Percentiles rank a stretch among this genome's conserved stretches.
These are phyloP conservation scores for Protomyctophum bolini DNA, from an alignment of 2,113 vertebrate species.

Conservation along the genomic window DNA sequence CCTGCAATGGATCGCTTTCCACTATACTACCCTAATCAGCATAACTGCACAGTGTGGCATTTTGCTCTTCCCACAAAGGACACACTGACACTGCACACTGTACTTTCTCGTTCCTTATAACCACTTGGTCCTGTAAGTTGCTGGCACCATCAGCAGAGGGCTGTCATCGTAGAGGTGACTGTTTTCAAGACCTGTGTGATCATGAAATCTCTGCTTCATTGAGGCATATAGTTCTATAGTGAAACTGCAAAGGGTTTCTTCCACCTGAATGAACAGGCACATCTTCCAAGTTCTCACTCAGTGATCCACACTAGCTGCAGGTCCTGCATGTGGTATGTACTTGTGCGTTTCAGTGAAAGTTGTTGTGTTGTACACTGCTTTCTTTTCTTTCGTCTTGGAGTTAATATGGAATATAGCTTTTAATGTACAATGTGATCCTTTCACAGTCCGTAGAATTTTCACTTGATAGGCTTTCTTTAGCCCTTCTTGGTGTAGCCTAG, in stretches of 20 bases:
- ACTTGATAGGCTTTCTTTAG: slow-evolving; percentile 53
- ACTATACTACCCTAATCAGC: slow-evolving; percentile 61
- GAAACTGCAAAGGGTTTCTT: background rate
- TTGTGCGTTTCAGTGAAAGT: slow-evolving; percentile 22
- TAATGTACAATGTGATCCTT: slow-evolving; percentile 46
- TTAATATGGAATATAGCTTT: slow-evolving; percentile 31
- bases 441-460: slow-evolving; percentile 38
- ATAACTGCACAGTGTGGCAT: slow-evolving; percentile 62
- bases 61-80: slow-evolving; percentile 38
- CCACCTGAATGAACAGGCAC: background rate
- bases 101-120: slow-evolving; percentile 36
- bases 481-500: slow-evolving; percentile 55
- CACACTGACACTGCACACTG: slow-evolving; percentile 35
- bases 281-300: slow-evolving; percentile 26
- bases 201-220: slow-evolving; percentile 8
- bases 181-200: slow-evolving; percentile 12
- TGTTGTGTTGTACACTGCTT: slow-evolving; percentile 22
- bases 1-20: slow-evolving; percentile 66
- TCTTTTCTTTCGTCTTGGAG: slow-evolving; percentile 25
- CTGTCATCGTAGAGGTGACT: slow-evolving; percentile 19
- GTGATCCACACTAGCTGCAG: slow-evolving; percentile 17
- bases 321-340: background rate
- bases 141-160: slow-evolving; percentile 29
- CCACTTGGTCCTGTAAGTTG: background rate
- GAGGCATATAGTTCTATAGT: background rate